Conservation (phyloP, 1,140 invertebrate species). For the Caenorhabditis elegans region DNA sequence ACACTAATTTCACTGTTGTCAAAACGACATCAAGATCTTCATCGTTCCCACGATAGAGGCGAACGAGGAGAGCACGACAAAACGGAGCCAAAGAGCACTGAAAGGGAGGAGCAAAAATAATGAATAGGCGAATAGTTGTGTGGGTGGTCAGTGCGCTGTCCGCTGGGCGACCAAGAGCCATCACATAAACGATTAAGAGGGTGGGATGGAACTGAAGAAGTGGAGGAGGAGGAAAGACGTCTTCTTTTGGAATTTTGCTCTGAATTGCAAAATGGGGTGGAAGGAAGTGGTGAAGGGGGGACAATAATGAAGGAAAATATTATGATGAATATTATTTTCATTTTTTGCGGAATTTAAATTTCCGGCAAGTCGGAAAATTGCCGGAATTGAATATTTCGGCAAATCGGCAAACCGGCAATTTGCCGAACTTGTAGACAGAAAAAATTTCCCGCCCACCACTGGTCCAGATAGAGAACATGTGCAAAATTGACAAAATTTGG, state of each 20-base stretch:
- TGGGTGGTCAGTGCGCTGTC: neutral
- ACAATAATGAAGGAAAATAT: no score
- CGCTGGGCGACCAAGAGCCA: neutral
- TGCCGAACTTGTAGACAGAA: no score
- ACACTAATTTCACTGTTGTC: conserved; percentile 25
- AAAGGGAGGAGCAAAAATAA: neutral
- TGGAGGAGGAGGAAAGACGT: neutral
- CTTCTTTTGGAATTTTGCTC: neutral
- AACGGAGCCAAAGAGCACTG: no score
- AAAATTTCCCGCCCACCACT: no score
- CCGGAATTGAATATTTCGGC: no score
- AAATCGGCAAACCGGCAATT: no score
- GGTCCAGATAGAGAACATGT: no score
- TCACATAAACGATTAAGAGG: conserved; percentile 32
- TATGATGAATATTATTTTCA: no score
- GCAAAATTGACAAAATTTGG: no score
- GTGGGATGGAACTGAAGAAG: neutral
- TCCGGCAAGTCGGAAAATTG: no score
- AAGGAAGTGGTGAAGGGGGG: neutral
- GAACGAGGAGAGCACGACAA: neutral
- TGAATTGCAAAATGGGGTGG: conserved; percentile 16
- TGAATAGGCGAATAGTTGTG: neutral
- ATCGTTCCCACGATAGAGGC: neutral
- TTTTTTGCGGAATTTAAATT: no score
- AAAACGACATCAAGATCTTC: conserved; percentile 1